phyloP scores from a whole-genome alignment of 2,113 vertebrate genomes.

The Hyaena hyaena region DNA sequence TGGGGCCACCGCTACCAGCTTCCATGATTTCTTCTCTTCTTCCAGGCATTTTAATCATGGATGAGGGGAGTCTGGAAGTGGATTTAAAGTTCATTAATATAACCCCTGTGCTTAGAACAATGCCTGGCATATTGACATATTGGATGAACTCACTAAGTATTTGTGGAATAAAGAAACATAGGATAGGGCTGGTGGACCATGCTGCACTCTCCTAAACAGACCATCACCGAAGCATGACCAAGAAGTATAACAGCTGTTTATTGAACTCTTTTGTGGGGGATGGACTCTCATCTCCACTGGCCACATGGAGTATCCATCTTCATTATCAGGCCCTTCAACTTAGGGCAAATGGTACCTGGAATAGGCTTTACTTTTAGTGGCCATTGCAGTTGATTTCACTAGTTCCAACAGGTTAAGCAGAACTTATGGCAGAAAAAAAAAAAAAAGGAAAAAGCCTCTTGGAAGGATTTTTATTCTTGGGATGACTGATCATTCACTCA shows the following conservation, averaged over 20 bases:
- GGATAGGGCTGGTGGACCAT: neutral
- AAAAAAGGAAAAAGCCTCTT: neutral
- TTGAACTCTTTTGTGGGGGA: too few species aligned
- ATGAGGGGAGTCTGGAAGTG: neutral
- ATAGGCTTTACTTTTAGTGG: neutral
- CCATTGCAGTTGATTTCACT: neutral
- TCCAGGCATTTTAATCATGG: neutral
- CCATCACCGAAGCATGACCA: neutral
- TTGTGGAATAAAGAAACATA: constrained; percentile 35
- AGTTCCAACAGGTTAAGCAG: neutral
- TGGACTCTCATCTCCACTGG: neutral
- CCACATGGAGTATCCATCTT: neutral
- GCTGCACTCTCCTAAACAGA: neutral
- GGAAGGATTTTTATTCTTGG: constrained; percentile 41
- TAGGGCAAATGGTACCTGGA: neutral
- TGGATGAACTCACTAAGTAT: neutral
- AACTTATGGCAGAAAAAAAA: neutral
- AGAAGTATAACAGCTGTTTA: neutral
- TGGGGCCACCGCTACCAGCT: neutral
- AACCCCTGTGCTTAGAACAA: neutral
- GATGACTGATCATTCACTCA: neutral
- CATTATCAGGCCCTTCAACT: neutral
- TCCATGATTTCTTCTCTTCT: neutral
- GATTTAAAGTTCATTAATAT: constrained; percentile 10
- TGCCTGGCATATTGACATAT: neutral